These are phyloP conservation scores for Saccopteryx leptura DNA, from an alignment of 2,113 vertebrate species.

Conservation along the genomic window DNA sequence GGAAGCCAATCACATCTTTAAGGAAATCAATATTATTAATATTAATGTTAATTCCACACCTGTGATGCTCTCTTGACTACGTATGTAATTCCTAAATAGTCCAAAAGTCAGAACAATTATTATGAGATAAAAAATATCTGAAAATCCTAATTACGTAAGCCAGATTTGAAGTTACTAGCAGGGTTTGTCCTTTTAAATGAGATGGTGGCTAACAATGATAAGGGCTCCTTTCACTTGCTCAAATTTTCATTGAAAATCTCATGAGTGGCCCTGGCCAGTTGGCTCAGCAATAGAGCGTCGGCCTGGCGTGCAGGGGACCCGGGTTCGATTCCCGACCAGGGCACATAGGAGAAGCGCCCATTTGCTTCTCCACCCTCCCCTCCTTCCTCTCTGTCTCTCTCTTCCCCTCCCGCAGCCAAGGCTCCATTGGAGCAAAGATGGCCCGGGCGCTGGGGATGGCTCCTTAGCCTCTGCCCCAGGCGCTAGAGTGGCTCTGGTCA, in stretches of 20 bases:
- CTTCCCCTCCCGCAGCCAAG: too few relatives aligned
- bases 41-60: neutral
- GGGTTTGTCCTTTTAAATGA: neutral
- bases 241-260: neutral
- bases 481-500: too few relatives aligned
- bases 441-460: too few relatives aligned
- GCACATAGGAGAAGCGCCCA: too few relatives aligned
- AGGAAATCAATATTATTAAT: slow-evolving; percentile 11
- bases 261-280: too few relatives aligned
- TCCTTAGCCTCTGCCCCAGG: too few relatives aligned
- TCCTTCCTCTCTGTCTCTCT: too few relatives aligned
- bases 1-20: neutral
- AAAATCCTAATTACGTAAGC: neutral
- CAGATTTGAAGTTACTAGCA: neutral
- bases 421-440: too few relatives aligned
- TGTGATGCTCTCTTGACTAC: neutral
- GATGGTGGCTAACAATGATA: neutral
- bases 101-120: neutral
- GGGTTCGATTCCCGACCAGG: too few relatives aligned
- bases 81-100: slow-evolving; percentile 5
- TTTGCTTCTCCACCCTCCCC: too few relatives aligned
- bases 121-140: slow-evolving; percentile 13
- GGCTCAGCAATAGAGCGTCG: too few relatives aligned
- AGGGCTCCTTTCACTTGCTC: neutral
- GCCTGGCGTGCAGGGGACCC: too few relatives aligned